phyloP scores from a whole-genome alignment of 2,113 vertebrate species.

The Sitta europaea region DNA sequence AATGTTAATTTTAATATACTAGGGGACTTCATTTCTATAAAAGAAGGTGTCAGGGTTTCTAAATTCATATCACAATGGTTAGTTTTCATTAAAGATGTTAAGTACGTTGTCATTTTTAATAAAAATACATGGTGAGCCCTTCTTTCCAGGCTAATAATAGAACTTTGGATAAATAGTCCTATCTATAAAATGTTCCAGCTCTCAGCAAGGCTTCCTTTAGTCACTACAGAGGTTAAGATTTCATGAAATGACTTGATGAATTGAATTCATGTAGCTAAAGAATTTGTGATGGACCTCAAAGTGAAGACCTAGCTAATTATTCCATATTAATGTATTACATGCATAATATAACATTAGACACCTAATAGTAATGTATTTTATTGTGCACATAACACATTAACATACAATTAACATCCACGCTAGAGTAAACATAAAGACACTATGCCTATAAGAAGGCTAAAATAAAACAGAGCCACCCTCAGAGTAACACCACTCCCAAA shows the following conservation, averaged over 20 bases:
- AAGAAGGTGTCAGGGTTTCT: constrained; percentile 45
- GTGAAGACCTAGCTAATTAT: background rate
- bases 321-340: background rate
- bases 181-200: constrained; percentile 33
- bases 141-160: constrained; percentile 51
- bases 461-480: background rate
- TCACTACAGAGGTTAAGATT: background rate
- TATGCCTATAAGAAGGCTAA: background rate
- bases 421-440: background rate
- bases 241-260: background rate
- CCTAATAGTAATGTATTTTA: background rate
- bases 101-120: constrained; percentile 24
- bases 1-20: constrained; percentile 74
- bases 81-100: constrained; percentile 49
- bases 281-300: background rate
- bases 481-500: background rate
- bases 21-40: constrained; percentile 65
- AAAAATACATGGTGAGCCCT: background rate
- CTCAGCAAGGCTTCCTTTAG: constrained; percentile 15
- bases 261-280: background rate
- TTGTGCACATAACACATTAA: background rate
- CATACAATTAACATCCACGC: background rate
- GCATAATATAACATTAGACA: background rate
- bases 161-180: constrained; percentile 34
- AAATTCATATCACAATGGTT: background rate